A percentile compares a stretch with the other conserved stretches of the same genome.
Evolutionary conservation across 2,113 vertebrate species (phyloP).

Genomic region (Cromileptes altivelis): DNA sequence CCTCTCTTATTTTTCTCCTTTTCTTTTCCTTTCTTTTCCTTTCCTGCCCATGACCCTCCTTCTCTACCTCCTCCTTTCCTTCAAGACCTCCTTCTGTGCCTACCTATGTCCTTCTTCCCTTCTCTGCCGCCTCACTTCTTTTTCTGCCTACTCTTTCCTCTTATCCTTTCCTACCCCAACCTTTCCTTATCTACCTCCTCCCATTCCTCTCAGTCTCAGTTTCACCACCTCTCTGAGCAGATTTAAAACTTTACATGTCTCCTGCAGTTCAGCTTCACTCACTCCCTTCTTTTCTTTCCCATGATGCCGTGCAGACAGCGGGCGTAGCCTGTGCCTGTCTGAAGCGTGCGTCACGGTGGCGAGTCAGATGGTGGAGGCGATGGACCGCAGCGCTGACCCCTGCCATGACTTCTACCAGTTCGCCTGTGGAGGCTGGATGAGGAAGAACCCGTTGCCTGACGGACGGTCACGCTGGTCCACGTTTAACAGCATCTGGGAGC

Average conservation of each 20-base stretch:
- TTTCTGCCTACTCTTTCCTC: not conserved
- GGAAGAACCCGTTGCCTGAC: conserved; percentile 93
- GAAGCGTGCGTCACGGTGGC: conserved; percentile 94
- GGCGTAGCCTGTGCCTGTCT: conserved; percentile 90
- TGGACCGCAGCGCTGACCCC: conserved; percentile 90
- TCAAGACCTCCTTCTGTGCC: too few species aligned
- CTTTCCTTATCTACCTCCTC: not conserved
- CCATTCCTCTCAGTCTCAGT: not conserved
- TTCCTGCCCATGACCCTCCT: too few species aligned
- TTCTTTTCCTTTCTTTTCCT: too few species aligned
- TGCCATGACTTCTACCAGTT: conserved; percentile 99
- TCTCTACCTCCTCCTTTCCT: not conserved
- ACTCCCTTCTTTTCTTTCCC: not conserved
- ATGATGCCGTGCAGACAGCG: conserved; percentile 81
- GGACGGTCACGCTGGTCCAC: conserved; percentile 97
- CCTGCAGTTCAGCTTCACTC: not conserved
- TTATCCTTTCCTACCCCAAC: not conserved
- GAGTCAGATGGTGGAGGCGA: conserved; percentile 93
- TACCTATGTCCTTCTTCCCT: not conserved
- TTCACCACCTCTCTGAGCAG: not conserved
- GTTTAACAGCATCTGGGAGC: conserved; percentile 98
- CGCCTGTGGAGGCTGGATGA: conserved; percentile 96
- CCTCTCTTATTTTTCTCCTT: not conserved
- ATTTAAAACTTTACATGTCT: not conserved
- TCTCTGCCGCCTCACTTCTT: too few species aligned